Evolutionary conservation across 2,888 invertebrate species (phyloP).

Genomic region (Agonopterix heracliana): DNA sequence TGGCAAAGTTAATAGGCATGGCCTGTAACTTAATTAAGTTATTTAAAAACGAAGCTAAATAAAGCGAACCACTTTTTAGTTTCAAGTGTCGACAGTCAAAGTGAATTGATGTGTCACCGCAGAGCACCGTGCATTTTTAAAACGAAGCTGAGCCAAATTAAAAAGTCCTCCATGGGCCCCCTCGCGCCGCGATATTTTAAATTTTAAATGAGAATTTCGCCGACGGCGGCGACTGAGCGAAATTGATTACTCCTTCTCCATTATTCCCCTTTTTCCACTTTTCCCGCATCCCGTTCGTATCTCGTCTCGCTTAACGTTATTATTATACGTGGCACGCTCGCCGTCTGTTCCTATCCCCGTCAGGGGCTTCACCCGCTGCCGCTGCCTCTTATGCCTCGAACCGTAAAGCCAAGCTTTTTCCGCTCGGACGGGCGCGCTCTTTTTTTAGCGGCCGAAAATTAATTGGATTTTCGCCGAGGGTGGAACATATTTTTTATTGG

Average conservation of each 20-base stretch:
- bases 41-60: conserved; percentile 21
- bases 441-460: conserved; percentile 73
- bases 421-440: conserved; percentile 63
- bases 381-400: conserved; percentile 28
- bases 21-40: conserved; percentile 2
- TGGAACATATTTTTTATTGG: conserved; percentile 75
- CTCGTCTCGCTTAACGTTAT: conserved; percentile 67
- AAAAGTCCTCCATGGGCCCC: conserved; percentile 68
- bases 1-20: conserved; percentile 1
- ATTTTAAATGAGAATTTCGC: conserved; percentile 71
- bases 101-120: conserved; percentile 72
- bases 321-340: conserved; percentile 42
- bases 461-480: conserved; percentile 76
- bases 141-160: conserved; percentile 66
- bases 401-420: conserved; percentile 51
- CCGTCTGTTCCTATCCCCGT: conserved; percentile 15
- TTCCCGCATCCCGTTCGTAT: conserved; percentile 51
- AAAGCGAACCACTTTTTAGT: conserved; percentile 35
- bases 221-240: conserved; percentile 68
- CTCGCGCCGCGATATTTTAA: conserved; percentile 67
- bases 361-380: conserved; percentile 16
- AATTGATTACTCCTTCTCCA: conserved; percentile 76
- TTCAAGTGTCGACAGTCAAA: conserved; percentile 55
- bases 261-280: conserved; percentile 73
- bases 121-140: conserved; percentile 70